phyloP scores from a whole-genome alignment of 2,113 vertebrate species.

The Lasiurus borealis region DNA sequence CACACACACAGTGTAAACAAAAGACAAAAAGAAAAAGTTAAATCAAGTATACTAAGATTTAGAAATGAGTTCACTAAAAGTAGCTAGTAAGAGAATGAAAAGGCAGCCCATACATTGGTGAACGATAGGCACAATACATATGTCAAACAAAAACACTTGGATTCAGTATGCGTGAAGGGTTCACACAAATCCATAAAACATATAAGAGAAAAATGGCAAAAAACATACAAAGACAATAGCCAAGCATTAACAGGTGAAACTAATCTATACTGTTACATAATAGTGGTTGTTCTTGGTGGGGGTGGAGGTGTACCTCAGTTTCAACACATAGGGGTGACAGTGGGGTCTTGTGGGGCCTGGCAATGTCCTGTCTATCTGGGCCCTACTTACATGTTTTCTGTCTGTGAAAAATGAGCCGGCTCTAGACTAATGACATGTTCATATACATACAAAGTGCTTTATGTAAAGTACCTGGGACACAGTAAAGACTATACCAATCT shows the following conservation, averaged over 20 bases:
- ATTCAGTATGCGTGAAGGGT: background rate
- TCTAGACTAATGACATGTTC: background rate
- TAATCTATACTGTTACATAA: background rate
- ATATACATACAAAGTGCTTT: background rate
- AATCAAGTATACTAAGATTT: background rate
- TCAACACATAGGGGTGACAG: background rate
- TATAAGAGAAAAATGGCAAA: background rate
- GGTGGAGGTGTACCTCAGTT: accelerated
- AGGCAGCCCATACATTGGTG: background rate
- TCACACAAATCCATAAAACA: background rate
- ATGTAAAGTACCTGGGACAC: background rate
- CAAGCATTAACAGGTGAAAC: background rate
- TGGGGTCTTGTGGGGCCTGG: accelerated
- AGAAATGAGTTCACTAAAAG: background rate
- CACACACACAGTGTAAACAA: background rate
- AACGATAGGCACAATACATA: background rate
- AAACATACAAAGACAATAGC: background rate
- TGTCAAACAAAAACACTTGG: background rate
- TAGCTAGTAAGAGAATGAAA: background rate
- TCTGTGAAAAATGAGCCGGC: background rate
- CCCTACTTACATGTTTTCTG: background rate
- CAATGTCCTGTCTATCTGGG: background rate
- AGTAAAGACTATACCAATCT: background rate
- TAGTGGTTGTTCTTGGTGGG: background rate
- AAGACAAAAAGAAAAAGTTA: background rate